These are phyloP conservation scores for Oscheius sp. DNA, from an alignment of 2,888 invertebrate species.

Conservation along the genomic window DNA sequence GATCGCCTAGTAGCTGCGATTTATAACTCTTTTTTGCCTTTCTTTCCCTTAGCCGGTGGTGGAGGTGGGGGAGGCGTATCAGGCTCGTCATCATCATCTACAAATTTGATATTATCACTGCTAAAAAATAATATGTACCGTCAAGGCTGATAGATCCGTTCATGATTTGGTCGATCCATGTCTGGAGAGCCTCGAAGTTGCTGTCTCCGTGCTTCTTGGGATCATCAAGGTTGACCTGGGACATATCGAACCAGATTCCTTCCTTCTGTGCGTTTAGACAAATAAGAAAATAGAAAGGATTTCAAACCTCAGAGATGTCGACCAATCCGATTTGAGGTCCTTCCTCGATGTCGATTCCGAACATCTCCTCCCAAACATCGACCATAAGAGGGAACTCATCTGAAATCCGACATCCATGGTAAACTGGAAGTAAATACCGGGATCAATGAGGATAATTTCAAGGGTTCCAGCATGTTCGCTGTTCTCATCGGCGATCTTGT, in stretches of 20 bases:
- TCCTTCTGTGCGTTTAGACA: slow-evolving; percentile 61
- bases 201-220: slow-evolving; percentile 71
- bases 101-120: neutral
- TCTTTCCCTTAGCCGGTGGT: slow-evolving; percentile 57
- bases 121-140: slow-evolving; percentile 43
- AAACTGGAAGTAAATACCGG: slow-evolving; percentile 49
- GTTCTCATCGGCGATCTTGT: slow-evolving; percentile 72
- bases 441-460: slow-evolving; percentile 73
- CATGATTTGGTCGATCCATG: slow-evolving; percentile 73
- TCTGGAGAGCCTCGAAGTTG: slow-evolving; percentile 73
- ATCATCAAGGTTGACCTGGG: slow-evolving; percentile 73
- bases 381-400: slow-evolving; percentile 74
- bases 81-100: slow-evolving; percentile 56
- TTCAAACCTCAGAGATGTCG: slow-evolving; percentile 71
- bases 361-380: slow-evolving; percentile 74
- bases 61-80: slow-evolving; percentile 61
- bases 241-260: slow-evolving; percentile 73
- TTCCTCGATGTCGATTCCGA: slow-evolving; percentile 73
- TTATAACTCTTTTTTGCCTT: slow-evolving; percentile 59
- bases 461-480: slow-evolving; percentile 72
- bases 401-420: slow-evolving; percentile 28
- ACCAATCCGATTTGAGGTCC: slow-evolving; percentile 73
- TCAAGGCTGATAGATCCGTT: slow-evolving; percentile 69
- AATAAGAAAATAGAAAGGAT: neutral
- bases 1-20: neutral